These are phyloP conservation scores for Neosalanx taihuensis DNA, from an alignment of 2,797 vertebrate genomes.

Conservation along the genomic window DNA sequence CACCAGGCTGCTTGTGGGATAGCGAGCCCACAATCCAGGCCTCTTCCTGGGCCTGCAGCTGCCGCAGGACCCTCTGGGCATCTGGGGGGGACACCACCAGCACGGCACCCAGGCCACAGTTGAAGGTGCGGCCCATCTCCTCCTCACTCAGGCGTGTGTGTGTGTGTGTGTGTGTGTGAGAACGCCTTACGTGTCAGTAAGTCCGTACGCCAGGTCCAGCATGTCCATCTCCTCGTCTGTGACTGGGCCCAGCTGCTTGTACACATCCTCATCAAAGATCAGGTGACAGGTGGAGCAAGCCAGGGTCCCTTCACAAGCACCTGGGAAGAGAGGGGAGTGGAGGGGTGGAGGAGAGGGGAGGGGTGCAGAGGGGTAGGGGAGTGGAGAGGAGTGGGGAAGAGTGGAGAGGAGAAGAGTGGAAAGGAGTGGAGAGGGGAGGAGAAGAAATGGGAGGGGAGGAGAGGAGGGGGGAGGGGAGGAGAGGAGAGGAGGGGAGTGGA, in stretches of 20 bases:
- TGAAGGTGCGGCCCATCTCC: conserved; percentile 93
- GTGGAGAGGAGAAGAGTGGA: too few relatives aligned
- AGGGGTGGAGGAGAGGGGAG: too few relatives aligned
- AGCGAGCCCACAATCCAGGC: conserved; percentile 89
- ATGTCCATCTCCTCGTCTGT: conserved; percentile 96
- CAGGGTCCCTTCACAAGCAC: conserved; percentile 91
- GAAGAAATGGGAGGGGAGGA: not conserved
- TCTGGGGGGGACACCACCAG: conserved; percentile 80
- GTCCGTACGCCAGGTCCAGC: conserved; percentile 89
- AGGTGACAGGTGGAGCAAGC: conserved; percentile 94
- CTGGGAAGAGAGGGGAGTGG: conserved; percentile 60
- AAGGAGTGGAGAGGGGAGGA: not conserved
- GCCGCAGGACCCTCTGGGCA: conserved; percentile 75
- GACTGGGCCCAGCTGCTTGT: conserved; percentile 81
- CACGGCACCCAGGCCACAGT: conserved; percentile 88
- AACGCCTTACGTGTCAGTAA: conserved; percentile 85
- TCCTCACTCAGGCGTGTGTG: conserved; percentile 84
- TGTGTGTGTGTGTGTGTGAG: conserved; percentile 2
- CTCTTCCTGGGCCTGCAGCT: conserved; percentile 71
- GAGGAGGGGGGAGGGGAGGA: too few relatives aligned
- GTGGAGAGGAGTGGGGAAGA: too few relatives aligned
- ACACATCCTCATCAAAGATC: conserved; percentile 87
- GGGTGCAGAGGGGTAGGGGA: too few relatives aligned
- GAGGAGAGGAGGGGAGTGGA: too few relatives aligned
- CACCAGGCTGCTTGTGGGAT: conserved; percentile 73